A percentile compares a stretch with the other conserved stretches of the same genome.
Evolutionary conservation across 2,113 vertebrate species (phyloP).

Genomic region (Colius striatus): DNA sequence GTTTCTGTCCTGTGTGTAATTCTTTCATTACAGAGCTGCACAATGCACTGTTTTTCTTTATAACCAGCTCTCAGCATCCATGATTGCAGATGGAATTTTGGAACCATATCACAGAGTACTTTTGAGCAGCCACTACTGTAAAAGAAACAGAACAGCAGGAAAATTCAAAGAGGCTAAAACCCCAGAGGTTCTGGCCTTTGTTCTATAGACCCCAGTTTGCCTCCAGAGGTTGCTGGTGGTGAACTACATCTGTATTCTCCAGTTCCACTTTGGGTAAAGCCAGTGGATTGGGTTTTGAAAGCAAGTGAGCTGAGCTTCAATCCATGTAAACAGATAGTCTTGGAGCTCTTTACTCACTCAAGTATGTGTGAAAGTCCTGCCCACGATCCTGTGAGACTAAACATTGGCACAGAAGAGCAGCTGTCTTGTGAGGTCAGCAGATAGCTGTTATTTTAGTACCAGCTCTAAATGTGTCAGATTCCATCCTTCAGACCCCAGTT

Average conservation of each 20-base stretch:
- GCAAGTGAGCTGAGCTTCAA: neutral
- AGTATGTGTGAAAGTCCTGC: constrained; percentile 10
- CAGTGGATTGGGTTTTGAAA: neutral
- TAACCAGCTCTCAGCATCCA: neutral
- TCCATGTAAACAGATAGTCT: neutral
- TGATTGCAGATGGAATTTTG: neutral
- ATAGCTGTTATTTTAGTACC: neutral
- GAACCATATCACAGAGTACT: neutral
- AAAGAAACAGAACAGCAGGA: neutral
- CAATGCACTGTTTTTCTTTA: neutral
- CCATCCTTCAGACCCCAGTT: neutral
- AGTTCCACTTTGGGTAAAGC: neutral
- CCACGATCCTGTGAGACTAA: neutral
- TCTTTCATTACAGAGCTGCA: constrained; percentile 10
- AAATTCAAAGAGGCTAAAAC: neutral
- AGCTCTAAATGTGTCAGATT: neutral
- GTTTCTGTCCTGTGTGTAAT: neutral
- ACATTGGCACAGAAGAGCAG: constrained; percentile 35
- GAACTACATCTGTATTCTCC: neutral
- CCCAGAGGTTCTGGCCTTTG: neutral
- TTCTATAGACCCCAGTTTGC: neutral
- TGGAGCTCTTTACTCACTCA: neutral
- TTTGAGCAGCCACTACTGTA: neutral
- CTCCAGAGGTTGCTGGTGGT: neutral
- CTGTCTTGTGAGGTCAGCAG: neutral